These are phyloP conservation scores for Ophioninae sp. DNA, from an alignment of 2,888 invertebrate species.

Conservation along the genomic window DNA sequence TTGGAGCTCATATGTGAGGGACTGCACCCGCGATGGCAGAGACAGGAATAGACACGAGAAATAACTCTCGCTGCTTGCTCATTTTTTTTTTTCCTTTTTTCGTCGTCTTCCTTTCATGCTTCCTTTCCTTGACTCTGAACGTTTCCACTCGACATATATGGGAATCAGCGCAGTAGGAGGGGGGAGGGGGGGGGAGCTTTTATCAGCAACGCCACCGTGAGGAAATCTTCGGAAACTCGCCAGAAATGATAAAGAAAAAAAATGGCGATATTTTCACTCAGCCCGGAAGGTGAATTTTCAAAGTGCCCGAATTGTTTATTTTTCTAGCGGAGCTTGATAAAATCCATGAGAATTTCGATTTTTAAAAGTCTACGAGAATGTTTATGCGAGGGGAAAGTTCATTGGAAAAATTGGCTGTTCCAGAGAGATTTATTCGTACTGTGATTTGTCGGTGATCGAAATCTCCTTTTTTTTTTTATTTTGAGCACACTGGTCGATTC, in stretches of 20 bases:
- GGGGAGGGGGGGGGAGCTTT: not conserved
- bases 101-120: constrained; percentile 9
- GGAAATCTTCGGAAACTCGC: not conserved
- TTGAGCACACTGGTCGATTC: not conserved
- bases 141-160: not conserved
- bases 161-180: too few relatives aligned
- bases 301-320: not conserved
- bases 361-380: not conserved
- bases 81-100: constrained; percentile 11
- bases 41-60: constrained; percentile 46
- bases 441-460: too few relatives aligned
- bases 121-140: constrained; percentile 19
- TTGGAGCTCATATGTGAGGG: constrained; percentile 28
- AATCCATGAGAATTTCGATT: not conserved
- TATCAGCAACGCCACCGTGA: not conserved
- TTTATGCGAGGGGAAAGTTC: not conserved
- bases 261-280: not conserved
- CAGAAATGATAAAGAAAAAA: not conserved
- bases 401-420: not conserved
- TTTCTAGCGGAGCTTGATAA: not conserved
- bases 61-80: constrained; percentile 29
- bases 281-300: not conserved
- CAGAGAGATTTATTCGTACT: not conserved
- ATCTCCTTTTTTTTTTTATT: too few relatives aligned
- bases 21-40: constrained; percentile 32